A percentile compares a stretch with the other conserved stretches of the same genome.
Conservation (phyloP, 2,797 vertebrate genomes). For the Lutjanus campechanus region DNA sequence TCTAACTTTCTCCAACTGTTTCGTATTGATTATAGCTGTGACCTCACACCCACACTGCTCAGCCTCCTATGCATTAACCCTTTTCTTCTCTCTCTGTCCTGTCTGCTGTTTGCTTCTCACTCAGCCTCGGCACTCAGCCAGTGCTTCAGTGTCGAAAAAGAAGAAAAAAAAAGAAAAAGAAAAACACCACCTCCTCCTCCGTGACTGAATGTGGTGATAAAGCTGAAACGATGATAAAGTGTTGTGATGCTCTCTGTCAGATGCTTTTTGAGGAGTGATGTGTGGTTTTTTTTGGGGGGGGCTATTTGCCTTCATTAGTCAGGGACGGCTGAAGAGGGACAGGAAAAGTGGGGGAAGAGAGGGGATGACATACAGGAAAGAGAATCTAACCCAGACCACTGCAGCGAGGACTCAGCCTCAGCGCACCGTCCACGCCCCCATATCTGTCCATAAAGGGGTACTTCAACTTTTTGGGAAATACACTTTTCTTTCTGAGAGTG, state of each 20-base stretch:
- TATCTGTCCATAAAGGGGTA: not conserved
- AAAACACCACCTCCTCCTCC: conserved; percentile 13
- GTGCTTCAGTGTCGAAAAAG: not conserved
- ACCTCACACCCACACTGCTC: conserved; percentile 63
- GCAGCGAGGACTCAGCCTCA: no score
- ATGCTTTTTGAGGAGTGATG: not conserved
- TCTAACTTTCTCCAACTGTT: conserved; percentile 67
- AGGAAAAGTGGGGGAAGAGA: no score
- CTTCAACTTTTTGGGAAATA: not conserved
- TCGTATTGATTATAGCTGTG: conserved; percentile 63
- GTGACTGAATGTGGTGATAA: conserved; percentile 16
- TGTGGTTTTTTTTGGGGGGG: no score
- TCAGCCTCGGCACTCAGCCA: conserved; percentile 41
- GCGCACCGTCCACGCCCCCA: no score
- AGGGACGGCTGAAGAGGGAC: no score
- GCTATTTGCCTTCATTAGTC: no score
- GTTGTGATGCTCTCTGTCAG: conserved; percentile 8
- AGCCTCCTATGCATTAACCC: conserved; percentile 62
- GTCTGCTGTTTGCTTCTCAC: conserved; percentile 41
- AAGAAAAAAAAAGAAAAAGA: not conserved
- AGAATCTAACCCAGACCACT: no score
- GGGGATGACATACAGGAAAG: no score
- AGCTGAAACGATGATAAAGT: conserved; percentile 8
- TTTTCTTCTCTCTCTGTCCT: conserved; percentile 27
- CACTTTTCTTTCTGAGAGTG: no score